Conservation (phyloP, 2,797 vertebrate species). For the Mionectes olivaceus region DNA sequence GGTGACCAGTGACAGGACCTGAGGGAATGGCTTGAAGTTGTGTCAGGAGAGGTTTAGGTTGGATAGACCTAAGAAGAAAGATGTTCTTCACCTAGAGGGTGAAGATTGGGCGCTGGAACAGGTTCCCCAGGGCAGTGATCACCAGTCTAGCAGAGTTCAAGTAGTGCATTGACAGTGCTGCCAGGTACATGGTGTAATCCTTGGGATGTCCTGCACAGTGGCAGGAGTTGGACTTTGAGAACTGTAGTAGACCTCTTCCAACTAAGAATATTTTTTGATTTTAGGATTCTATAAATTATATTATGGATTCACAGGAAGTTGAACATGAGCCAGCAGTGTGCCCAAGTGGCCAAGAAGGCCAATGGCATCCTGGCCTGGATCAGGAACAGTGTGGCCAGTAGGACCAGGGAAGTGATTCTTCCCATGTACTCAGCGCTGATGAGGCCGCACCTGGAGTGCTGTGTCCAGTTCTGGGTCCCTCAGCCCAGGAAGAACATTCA, state of each 20-base stretch:
- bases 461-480: too few species aligned
- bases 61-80: not conserved
- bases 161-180: not conserved
- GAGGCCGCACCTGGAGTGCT: too few species aligned
- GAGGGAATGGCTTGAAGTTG: not conserved
- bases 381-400: too few species aligned
- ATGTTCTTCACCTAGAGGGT: not conserved
- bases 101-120: not conserved
- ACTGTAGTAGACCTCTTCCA: not conserved
- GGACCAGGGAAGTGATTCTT: too few species aligned
- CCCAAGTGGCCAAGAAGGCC: too few species aligned
- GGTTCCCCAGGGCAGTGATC: not conserved
- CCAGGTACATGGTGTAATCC: too few species aligned
- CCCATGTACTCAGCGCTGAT: too few species aligned
- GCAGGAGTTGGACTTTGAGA: not conserved
- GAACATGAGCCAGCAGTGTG: too few species aligned
- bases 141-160: not conserved
- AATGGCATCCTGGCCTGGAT: too few species aligned
- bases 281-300: not conserved
- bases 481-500: too few species aligned
- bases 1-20: not conserved
- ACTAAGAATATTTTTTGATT: not conserved
- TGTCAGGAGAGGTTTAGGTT: not conserved
- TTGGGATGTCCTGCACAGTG: not conserved
- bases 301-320: too few species aligned